Evolutionary conservation across 2,797 vertebrate species (phyloP), one percentile per base, ranked within the genome.

Genomic region (Onychomys torridus): DNA sequence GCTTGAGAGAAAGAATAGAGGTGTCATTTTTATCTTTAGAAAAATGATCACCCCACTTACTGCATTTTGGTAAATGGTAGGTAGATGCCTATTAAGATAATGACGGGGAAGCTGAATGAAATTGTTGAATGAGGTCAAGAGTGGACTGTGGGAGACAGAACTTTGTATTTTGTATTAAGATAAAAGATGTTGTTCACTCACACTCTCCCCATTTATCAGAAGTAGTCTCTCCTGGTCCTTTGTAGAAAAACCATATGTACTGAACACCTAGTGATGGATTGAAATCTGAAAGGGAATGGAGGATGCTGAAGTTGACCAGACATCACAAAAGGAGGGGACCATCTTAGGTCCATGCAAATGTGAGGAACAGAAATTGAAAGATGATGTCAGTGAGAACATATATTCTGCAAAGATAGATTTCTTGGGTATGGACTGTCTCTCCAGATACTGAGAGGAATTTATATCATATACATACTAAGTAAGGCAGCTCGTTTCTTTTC

Each of bases 81-180:
- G 92, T 94, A 91, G 93, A 92, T 92, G n/a, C 82, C 94, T 96
- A 93, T 97, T 94, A 96, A 97, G 96, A 92, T 96, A 96, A 97
- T 81, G 85, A 94, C 89, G 0, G 5, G 86, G 95, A 89, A 77
- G 46, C 57, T 71, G 92, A 87, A 67, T 78, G 84, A 88, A 95
- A 95, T 79, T 82, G 65, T 91, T 94, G 87, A 92, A 37, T 6
- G n/a, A 94, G 86, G 93, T 96, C 91, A 95, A 94, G 86, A 91
- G 89, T 65, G 37, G 90, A 81, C 40, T 37, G 46, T 59, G 8
- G 78, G 91, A 96, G 83, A 95, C 27, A 88, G 83, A 59, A 84
- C 49, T 92, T 94, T 94, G 40, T 95, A 78, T 91, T 91, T 61
- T 57, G 57, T 89, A 37, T 92, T 89, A 83, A 96, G 87, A 87